Evolutionary conservation across 2,888 invertebrate genomes (phyloP), one percentile per base, ranked within the genome.

Genomic region (Meliscaeva auricollis): DNA sequence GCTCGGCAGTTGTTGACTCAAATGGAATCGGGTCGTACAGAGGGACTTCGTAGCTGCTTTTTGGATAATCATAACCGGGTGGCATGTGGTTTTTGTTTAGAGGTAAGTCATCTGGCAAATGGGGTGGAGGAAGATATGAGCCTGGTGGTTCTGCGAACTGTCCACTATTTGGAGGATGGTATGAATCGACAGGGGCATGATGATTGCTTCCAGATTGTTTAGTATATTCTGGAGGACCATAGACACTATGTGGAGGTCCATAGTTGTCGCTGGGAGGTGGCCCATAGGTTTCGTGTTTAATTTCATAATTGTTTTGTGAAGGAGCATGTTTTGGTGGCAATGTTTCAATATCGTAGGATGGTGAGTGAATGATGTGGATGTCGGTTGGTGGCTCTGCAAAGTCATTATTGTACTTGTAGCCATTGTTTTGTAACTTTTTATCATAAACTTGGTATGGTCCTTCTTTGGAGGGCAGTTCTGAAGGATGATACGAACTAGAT

Each of bases 1-100:
- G 89, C 5, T 90, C 88, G 11, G 89, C 82, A 7, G 89, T 88
- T 41, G 88, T 90, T 13, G 90, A 87, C 30, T 90, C 91, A 44
- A 91, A 91, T 4, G 91, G 91, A 82, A 91, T 89, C 1, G 91
- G 89, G 84, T 92, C 91, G 32, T 92, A 92, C 17, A 92, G 88
- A 32, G 92, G 92, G n/a, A 92, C 91, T 81, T 92, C 91, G 76
- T 92, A 92, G 56, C 92, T 92, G 7, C 90, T 90, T 76, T 91
- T 92, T 11, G 91, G 91, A 26, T 89, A 91, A 41, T 91, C 90
- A 38, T 90, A 92, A 3, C 91, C 88, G 0, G 91, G 90, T 32
- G 90, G 89, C 74, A 90, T 90, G 58, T 90, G 90, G 77, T 91
- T 89, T 0, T 88, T 88, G 72, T 89, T 90, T 0, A 92, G 87